Evolutionary conservation across 2,888 invertebrate species (phyloP), one percentile per base, ranked within the genome.

Genomic region (Nesidiocoris tenuis): DNA sequence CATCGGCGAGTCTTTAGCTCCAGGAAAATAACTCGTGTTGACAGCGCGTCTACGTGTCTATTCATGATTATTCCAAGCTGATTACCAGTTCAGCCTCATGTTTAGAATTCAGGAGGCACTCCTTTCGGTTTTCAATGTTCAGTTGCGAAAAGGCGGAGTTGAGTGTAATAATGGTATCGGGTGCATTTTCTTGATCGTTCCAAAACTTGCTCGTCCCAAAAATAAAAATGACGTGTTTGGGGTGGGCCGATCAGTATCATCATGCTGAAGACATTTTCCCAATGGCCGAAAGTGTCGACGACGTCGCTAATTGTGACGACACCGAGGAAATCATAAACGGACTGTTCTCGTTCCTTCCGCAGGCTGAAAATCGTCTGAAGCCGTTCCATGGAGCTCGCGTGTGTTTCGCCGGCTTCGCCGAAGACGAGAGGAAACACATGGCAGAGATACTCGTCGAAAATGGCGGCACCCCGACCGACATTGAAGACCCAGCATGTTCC

Each of bases 361-460:
- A 88, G 88, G 86, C 87, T 80, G 86, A 88, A 80, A 90, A 91
- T 85, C 92, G 91, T 82, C 83, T 96, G 80, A 93, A 91, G 84
- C 94, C 94, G 75, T 96, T 97, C 83, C 91, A 91, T 83, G 94
- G 94, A 24, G 91, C 93, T 76, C 89, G 90, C 81, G 90, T 97
- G 65, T 92, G 93, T 84, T 96, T 97, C 84, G 87, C 92, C 82
- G 96, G 96, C 3, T 97, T 97, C 85, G 89, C 93, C 1, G 90
- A 90, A 77, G 95, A 95, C 81, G 97, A 97, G 84, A 90, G 91
- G 82, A 89, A 89, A 82, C 95, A 96, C 83, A 96, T 97, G 96
- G 90, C 91, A 78, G 95, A 96, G 83, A 90, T 96, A 80, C 87
- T 96, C 77, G 87, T 90, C 81, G 90, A 90, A 82, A 96, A 96